Evolutionary conservation across 2,888 invertebrate genomes (phyloP), one percentile per base, ranked within the genome.

Genomic region (Erebia aethiops): DNA sequence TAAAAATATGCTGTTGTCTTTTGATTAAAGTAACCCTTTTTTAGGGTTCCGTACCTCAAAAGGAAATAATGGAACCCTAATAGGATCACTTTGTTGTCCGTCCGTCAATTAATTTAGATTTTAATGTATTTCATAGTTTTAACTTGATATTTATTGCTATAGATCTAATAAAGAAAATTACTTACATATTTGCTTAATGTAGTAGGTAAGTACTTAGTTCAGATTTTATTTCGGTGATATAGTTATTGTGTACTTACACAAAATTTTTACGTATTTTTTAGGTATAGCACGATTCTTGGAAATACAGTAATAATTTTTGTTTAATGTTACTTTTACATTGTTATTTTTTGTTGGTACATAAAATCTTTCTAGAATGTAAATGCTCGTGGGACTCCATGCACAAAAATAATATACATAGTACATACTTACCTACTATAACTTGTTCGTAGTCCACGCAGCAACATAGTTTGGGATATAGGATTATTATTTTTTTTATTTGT

Each of bases 241-340:
- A n/a, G n/a, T n/a, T n/a, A 5, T 49, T 49, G 54, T 21, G 14
- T 14, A 4, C 5, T 1, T 26, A 26, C 57, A 57, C 26, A 26
- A 57, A 57, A 57, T 1, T 13, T 14, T 57, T 5, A 57, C 16
- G 9, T 14, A 49, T 5, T 52, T n/a, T 52, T 52, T 4, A n/a
- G 9, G 56, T 21, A 26, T 26, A 57, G 13, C 57, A 57, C 57
- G 57, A 57, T 57, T 57, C 57, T 57, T 7, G 21, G 57, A 57
- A 57, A 14, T 46, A 14, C 1, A 26, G 35, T 35, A 58, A 35
- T 58, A 58, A 58, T 58, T 35, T 58, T 58, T 58, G 26, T 58
- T 21, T 5, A 35, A 35, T 26, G 57, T 58, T 58, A 58, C 35
- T 35, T 35, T 58, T 58, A 58, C 11, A 58, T 58, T 58, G 35